These are phyloP conservation scores for Drosophila prolongata DNA, from an alignment of 2,888 invertebrate genomes.

Conservation along the genomic window DNA sequence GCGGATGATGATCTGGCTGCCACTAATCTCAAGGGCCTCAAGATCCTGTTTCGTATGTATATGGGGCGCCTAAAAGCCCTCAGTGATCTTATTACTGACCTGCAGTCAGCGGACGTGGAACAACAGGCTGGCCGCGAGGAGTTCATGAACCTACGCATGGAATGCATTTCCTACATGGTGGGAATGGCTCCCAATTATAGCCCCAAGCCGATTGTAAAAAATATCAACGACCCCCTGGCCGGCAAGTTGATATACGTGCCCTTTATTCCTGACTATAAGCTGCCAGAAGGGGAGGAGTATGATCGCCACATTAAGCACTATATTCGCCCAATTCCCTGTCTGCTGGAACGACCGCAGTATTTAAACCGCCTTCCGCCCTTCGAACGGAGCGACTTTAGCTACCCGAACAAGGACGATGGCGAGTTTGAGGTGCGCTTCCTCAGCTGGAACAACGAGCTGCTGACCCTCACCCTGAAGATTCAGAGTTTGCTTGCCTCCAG, in stretches of 20 bases:
- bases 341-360: slow-evolving; percentile 81
- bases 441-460: slow-evolving; percentile 81
- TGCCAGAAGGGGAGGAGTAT: slow-evolving; percentile 66
- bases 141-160: slow-evolving; percentile 79
- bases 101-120: slow-evolving; percentile 78
- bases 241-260: slow-evolving; percentile 74
- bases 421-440: slow-evolving; percentile 80
- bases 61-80: slow-evolving; percentile 85
- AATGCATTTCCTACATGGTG: slow-evolving; percentile 81
- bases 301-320: slow-evolving; percentile 73
- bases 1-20: slow-evolving; percentile 66
- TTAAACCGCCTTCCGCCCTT: slow-evolving; percentile 83
- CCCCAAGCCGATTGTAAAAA: slow-evolving; percentile 55
- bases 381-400: slow-evolving; percentile 79
- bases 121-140: slow-evolving; percentile 76
- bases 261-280: slow-evolving; percentile 82
- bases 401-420: slow-evolving; percentile 80
- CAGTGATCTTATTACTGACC: slow-evolving; percentile 79
- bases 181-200: slow-evolving; percentile 69
- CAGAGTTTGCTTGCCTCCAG: slow-evolving; percentile 86
- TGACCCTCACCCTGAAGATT: slow-evolving; percentile 81
- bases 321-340: slow-evolving; percentile 81
- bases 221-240: slow-evolving; percentile 39
- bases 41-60: slow-evolving; percentile 87
- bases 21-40: slow-evolving; percentile 85